phyloP scores from a whole-genome alignment of 2,888 invertebrate genomes.

The Dolichopus griseipennis region DNA sequence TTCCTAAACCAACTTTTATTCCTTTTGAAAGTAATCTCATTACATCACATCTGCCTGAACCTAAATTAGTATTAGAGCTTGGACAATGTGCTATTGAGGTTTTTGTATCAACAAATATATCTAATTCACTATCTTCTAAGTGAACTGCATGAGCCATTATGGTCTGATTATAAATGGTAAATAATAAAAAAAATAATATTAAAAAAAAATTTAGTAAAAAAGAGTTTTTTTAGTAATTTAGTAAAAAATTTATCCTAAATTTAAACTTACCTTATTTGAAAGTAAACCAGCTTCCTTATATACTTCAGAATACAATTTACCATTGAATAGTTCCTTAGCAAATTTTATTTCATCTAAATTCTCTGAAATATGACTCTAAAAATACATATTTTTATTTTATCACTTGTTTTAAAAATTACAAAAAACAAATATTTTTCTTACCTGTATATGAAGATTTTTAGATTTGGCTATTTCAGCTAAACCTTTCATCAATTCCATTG shows the following conservation, averaged over 20 bases:
- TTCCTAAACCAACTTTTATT: slow-evolving; percentile 74
- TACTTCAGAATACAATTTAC: slow-evolving; percentile 60
- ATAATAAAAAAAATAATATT: too few species aligned
- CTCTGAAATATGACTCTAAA: slow-evolving; percentile 80
- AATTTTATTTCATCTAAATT: slow-evolving; percentile 61
- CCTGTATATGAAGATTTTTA: slow-evolving; percentile 66
- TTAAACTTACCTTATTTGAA: slow-evolving; percentile 55
- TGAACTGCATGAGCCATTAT: slow-evolving; percentile 80
- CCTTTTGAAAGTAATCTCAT: slow-evolving; percentile 53
- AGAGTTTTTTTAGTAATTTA: not conserved
- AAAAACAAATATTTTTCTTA: slow-evolving; percentile 32
- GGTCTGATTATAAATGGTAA: slow-evolving; percentile 35
- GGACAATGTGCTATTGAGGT: slow-evolving; percentile 79
- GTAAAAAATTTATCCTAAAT: slow-evolving; percentile 14
- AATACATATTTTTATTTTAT: not conserved
- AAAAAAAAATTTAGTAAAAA: too few species aligned
- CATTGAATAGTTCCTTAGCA: slow-evolving; percentile 51
- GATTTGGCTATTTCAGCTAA: slow-evolving; percentile 59
- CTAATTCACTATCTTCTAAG: slow-evolving; percentile 60
- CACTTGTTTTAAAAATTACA: not conserved
- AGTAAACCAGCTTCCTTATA: slow-evolving; percentile 67
- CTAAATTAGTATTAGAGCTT: slow-evolving; percentile 70
- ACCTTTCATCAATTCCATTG: slow-evolving; percentile 56
- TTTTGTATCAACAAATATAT: slow-evolving; percentile 51
- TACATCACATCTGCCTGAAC: slow-evolving; percentile 75